Base-by-base conservation (phyloP, 2,888 invertebrate species). In the Orthosia cruda region DNA sequence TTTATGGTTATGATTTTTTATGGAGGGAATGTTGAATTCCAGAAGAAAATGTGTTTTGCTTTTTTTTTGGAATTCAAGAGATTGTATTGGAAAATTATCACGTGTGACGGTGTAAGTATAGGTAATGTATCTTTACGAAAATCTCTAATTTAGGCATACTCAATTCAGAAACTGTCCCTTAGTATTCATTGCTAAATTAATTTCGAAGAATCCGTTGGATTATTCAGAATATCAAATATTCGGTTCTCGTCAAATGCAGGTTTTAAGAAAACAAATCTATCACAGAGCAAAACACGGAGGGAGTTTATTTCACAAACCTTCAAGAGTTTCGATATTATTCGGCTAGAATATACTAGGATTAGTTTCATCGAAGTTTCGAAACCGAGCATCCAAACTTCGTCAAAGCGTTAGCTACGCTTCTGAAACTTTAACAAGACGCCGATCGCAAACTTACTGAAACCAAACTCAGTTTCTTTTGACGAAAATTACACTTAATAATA, bases 351-450 rank as follows among this genome's bases (percentile, higher is more conserved):
- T 62, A 40, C 72, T 16, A 32, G 67, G 54, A 68, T 71, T 71
- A 84, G 67, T 76, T 81, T 81, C 32, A 54, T 23, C 26, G 52
- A 70, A 81, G 70, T 75, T 84, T 65, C 32, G 45, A 67, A 70
- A 70, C 71, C 59, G 72, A 72, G 80, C 80, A 84, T 47, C 49
- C 50, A 47, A 84, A 84, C 61, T 83, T 84, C 12, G 45, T 55
- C 81, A 81, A 76, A 73, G 67, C 59, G 50, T 50, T 61, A 13
- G 40, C 47, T 67, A 49, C 52, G 45, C 55, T 76, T 55, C 54
- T 54, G 58, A 54, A 72, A 69, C 66, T 75, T 66, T 23, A 64
- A 67, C 55, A 63, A 69, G 58, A 20, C 9, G 1, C 52, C 23
- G 82, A 72, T 72, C 57, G 64, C 57, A 58, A 84, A 84, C 72